Conservation (phyloP, 2,888 invertebrate genomes). For the Anaspis maculata region DNA sequence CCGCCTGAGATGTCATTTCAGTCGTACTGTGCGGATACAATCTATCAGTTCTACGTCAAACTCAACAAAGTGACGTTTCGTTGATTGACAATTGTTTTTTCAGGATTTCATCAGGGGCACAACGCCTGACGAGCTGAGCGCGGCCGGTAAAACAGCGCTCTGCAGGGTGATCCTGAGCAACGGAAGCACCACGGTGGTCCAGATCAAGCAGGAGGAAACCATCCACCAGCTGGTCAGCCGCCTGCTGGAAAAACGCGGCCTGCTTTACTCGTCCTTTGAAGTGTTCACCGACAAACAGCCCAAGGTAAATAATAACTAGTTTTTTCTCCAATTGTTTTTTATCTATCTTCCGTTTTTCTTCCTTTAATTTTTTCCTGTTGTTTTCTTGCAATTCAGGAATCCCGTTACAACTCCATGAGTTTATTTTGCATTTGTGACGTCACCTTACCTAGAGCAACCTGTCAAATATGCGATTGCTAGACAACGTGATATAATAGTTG, state of each 20-base stretch:
- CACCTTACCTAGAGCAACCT: too few species aligned
- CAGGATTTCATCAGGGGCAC: constrained; percentile 23
- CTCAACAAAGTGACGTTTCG: too few species aligned
- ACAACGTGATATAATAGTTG: too few species aligned
- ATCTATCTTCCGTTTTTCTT: neutral
- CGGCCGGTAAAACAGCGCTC: constrained; percentile 46
- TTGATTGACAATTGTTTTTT: too few species aligned
- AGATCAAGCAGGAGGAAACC: constrained; percentile 66
- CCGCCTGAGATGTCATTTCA: too few species aligned
- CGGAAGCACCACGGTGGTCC: constrained; percentile 87
- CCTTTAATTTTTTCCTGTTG: too few species aligned
- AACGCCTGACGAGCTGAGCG: constrained; percentile 23
- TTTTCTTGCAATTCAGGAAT: too few species aligned
- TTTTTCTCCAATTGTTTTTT: neutral
- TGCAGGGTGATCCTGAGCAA: constrained; percentile 86
- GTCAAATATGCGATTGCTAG: too few species aligned
- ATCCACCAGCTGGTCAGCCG: constrained; percentile 72
- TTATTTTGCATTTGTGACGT: too few species aligned
- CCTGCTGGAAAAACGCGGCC: constrained; percentile 74
- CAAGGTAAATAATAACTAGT: constrained; percentile 33
- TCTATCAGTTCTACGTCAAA: too few species aligned
- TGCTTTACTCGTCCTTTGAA: constrained; percentile 74
- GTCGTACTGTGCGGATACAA: too few species aligned
- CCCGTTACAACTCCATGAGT: too few species aligned
- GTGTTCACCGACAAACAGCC: constrained; percentile 55